Evolutionary conservation across 2,113 vertebrate genomes (phyloP).

Genomic region (Notiomystis cincta): DNA sequence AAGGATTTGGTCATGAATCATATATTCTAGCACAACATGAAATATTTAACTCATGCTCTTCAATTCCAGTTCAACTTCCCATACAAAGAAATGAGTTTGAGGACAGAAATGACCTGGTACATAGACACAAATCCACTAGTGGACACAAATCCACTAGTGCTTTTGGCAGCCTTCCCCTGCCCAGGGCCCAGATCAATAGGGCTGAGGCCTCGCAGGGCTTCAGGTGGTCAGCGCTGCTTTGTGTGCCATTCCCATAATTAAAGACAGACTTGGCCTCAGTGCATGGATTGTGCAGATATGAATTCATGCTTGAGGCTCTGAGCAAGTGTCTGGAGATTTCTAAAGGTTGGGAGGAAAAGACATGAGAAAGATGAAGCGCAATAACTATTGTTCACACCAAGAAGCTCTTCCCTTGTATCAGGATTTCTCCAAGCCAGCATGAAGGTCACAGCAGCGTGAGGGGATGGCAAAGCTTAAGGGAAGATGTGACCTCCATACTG

Average conservation of each 20-base stretch:
- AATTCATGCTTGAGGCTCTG: neutral
- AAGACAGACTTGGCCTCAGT: neutral
- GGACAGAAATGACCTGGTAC: neutral
- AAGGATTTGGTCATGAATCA: conserved; percentile 72
- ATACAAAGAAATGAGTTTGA: conserved; percentile 42
- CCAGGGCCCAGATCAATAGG: neutral
- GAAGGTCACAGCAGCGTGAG: neutral
- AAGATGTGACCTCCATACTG: fast-evolving
- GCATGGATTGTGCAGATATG: neutral
- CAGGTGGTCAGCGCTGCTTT: neutral
- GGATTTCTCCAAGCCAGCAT: neutral
- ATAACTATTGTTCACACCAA: neutral
- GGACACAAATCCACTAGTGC: neutral
- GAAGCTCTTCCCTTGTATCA: neutral
- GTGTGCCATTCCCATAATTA: neutral
- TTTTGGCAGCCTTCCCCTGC: neutral
- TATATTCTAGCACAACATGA: conserved; percentile 65
- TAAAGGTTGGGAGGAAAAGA: neutral
- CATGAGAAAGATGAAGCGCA: neutral
- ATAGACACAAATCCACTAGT: neutral
- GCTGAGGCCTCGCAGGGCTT: neutral
- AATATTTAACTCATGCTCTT: conserved; percentile 68
- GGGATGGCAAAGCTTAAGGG: neutral
- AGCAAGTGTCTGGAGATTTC: neutral
- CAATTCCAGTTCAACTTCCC: conserved; percentile 48